Base-by-base conservation (phyloP, 1,140 invertebrate species). In the Pararge aegeria region DNA sequence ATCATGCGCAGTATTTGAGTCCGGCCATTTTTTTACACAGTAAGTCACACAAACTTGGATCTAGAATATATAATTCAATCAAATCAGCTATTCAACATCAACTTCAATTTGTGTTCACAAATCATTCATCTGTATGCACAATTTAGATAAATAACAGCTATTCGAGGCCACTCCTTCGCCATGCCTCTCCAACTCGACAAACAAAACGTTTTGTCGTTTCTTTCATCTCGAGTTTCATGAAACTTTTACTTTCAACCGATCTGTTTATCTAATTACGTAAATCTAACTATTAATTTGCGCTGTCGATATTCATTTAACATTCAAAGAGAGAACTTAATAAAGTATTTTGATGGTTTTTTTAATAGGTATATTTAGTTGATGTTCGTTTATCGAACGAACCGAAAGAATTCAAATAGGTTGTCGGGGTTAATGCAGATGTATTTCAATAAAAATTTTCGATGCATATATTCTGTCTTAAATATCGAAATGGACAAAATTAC, bases 181-280 rank as follows among this genome's bases (percentile, higher is more conserved):
- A 19, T 15, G 29, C 42, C 49, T 34, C 10, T 53, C 10, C 19
- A 20, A 5, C n/a, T n/a, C 20, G 50, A 46, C 29, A 53, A 48
- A 60, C 42, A 60, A 60, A 60, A 51, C 55, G 21, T 58, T 51
- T 49, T 49, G 46, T 49, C 44, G 55, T 38, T 57, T 24, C 55
- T 51, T 42, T 57, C 55, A 57, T 40, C 44, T 49, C 19, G 34
- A n/a, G 19, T 55, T 46, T 56, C 44, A 37, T n/a, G 20, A 46
- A 40, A 59, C 49, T 59, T 59, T 59, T 52, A 51, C 34, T 59
- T 59, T 44, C 20, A 59, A 44, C 24, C 16, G 27, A 59, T 52
- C 48, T 38, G 48, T 56, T 65, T 60, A 30, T 52, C 29, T 60
- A 58, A 60, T 65, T 60, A 60, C 53, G 56, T 42, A 60, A 65